Conservation (phyloP, 2,113 vertebrate genomes). For the Cnemophilus loriae region DNA sequence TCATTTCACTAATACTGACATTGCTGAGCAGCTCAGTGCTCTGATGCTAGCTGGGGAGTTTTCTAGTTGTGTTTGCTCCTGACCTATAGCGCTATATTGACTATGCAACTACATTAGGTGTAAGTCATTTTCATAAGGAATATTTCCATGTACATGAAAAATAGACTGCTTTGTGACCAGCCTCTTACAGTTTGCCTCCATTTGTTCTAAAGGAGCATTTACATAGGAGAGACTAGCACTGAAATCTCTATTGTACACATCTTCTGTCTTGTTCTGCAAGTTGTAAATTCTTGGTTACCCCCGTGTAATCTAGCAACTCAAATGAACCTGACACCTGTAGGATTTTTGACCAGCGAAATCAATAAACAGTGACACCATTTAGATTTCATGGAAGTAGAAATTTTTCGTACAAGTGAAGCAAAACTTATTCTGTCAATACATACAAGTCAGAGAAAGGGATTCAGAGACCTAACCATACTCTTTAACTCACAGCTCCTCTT, state of each 20-base stretch:
- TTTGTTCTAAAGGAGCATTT: neutral
- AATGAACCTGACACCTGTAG: neutral
- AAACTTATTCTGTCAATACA: neutral
- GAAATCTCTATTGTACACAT: neutral
- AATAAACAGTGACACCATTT: neutral
- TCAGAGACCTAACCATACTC: neutral
- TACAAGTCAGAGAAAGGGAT: neutral
- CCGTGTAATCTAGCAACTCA: neutral
- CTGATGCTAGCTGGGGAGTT: neutral
- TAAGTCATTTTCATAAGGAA: neutral
- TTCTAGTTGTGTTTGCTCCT: neutral
- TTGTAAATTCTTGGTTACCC: neutral
- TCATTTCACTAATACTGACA: neutral
- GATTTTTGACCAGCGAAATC: neutral
- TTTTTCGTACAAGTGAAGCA: neutral
- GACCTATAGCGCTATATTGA: neutral
- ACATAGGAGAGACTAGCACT: neutral
- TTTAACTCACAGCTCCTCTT: neutral
- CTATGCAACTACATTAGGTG: neutral
- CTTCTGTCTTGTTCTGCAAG: neutral
- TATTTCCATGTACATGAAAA: neutral
- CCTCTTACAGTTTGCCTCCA: neutral
- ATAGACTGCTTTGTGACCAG: neutral
- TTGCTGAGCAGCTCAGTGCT: neutral
- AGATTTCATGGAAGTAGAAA: neutral